Percentiles rank a stretch among this genome's conserved stretches.
Conservation (phyloP, 2,888 invertebrate genomes). For the Tenthredo amoena region DNA sequence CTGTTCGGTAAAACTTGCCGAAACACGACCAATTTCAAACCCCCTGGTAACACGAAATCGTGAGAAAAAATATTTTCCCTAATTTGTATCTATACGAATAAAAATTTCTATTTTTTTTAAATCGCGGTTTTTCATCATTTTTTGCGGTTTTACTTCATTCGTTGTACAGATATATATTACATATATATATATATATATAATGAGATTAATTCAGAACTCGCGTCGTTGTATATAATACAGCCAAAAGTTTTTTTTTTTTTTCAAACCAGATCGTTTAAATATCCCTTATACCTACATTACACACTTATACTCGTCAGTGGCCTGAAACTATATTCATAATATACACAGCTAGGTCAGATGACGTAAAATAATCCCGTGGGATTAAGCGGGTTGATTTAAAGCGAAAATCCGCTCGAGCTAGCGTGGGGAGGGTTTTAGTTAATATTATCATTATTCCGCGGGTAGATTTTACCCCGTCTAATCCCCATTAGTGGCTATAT, state of each 20-base stretch:
- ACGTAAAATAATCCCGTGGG: conserved; percentile 32
- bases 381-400: conserved; percentile 26
- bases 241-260: background rate
- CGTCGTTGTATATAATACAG: no score
- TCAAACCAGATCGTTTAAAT: background rate
- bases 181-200: no score
- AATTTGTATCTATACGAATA: no score
- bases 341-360: conserved; percentile 4
- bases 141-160: no score
- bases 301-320: background rate
- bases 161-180: no score
- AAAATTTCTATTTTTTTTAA: no score
- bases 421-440: conserved; percentile 10
- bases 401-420: conserved; percentile 19
- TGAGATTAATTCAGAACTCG: no score
- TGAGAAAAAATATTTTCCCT: no score
- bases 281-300: background rate
- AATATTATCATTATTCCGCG: conserved; percentile 22
- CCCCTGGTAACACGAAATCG: no score
- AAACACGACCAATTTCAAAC: no score
- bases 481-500: conserved; percentile 21
- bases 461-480: conserved; percentile 24
- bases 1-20: no score
- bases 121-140: no score
- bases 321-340: background rate